A percentile compares a stretch with the other conserved stretches of the same genome.
Evolutionary conservation across 2,797 vertebrate genomes (phyloP).

Genomic region (Phoebastria nigripes): DNA sequence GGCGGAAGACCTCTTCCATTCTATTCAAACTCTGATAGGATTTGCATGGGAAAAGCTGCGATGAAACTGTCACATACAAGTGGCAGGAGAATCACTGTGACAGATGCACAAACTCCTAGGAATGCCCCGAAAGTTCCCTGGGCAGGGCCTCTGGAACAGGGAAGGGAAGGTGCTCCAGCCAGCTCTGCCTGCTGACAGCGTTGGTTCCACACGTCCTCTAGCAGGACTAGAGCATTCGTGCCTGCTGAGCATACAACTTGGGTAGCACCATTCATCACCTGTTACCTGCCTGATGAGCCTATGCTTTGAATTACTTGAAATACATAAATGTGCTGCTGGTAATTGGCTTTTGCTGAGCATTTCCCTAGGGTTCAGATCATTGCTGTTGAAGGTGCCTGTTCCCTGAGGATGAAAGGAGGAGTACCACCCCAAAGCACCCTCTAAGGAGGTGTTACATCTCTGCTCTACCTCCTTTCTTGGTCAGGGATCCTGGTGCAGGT

Average conservation of each 20-base stretch:
- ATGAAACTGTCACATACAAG: neutral
- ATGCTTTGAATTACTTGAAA: neutral
- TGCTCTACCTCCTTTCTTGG: neutral
- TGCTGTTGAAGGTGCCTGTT: neutral
- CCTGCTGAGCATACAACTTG: neutral
- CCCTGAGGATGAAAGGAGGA: neutral
- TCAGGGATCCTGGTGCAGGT: neutral
- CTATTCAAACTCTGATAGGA: neutral
- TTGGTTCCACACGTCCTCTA: neutral
- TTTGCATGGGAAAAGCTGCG: neutral
- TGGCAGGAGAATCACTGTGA: neutral
- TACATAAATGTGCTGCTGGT: neutral
- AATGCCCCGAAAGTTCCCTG: neutral
- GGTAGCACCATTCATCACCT: neutral
- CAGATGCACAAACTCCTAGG: neutral
- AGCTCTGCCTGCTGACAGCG: neutral
- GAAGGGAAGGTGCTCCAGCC: neutral
- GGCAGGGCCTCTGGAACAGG: neutral
- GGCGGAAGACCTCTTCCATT: neutral
- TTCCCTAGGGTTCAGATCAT: neutral
- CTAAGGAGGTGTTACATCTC: neutral
- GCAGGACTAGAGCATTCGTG: neutral
- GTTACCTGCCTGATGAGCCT: neutral
- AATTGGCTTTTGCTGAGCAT: neutral
- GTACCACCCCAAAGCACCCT: neutral